Evolutionary conservation across 1,140 invertebrate genomes (phyloP), one percentile per base, ranked within the genome.

Genomic region (Dendroctonus valens): DNA sequence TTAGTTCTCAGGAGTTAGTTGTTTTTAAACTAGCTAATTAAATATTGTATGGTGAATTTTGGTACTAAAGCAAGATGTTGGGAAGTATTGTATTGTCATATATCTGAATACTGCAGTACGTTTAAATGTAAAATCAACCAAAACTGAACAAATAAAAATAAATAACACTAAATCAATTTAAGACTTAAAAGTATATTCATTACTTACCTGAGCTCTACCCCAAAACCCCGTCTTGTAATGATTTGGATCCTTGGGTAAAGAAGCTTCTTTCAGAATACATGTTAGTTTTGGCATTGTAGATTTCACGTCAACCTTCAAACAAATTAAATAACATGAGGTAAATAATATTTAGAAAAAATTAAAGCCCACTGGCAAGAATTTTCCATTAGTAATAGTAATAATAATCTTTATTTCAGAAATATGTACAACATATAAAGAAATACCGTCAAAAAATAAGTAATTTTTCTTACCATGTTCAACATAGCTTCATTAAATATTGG

Each of bases 201-300:
- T 50, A 39, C 12, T 11, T 65, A 65, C 65, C 67, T 77, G 68
- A 1, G 92, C 89, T 65, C 92, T 81, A 6, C 92, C 91, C 85
- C 91, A 94, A 69, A 94, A 89, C 7, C 92, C 91, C 60, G 92
- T 94, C 74, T 93, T 92, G 67, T 93, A 92, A 67, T 89, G 86
- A 78, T 89, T 89, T 0, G 88, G 89, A 78, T 94, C 89, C 58
- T 89, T 83, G 0, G 89, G 85, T 48, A 88, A 80, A 0, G 91
- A 91, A 26, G 92, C 91, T 79, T 95, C 92, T 74, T 91, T 89
- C 0, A 97, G 78, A 74, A 96, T 95, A 69, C 88, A 91, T 61
- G 91, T 93, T 37, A 97, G 79, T 51, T 92, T 84, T 38, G 90
- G 85, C 73, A 96, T 86, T 0, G 94, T 92, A 8, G 85, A 83